Percentiles rank a stretch among this genome's conserved stretches.
These are phyloP conservation scores for Malurus alboscapulatus DNA, from an alignment of 2,113 vertebrate species.

Conservation along the genomic window DNA sequence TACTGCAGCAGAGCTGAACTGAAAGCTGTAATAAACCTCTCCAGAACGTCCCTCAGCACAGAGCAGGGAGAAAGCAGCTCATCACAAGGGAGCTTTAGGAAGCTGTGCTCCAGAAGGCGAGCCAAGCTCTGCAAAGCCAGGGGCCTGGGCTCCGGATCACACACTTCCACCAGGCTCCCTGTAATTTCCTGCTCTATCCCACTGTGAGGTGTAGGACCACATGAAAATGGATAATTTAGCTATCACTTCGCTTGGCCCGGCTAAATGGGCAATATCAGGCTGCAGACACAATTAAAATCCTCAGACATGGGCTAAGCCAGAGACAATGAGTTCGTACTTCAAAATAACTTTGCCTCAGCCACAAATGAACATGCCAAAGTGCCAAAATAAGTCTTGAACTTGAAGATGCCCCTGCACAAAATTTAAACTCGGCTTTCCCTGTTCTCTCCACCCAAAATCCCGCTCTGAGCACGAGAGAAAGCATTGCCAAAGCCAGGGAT, in stretches of 20 bases:
- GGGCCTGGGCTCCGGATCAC: neutral
- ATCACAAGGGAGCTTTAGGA: neutral
- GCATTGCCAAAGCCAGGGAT: conserved; percentile 22
- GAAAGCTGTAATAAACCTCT: conserved; percentile 32
- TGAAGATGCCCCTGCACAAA: neutral
- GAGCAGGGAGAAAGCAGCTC: neutral
- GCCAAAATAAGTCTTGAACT: neutral
- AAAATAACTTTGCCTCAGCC: neutral
- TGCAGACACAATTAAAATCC: neutral
- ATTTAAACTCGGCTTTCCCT: neutral
- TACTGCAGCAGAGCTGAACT: conserved; percentile 34
- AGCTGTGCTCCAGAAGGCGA: accelerated
- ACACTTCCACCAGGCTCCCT: neutral
- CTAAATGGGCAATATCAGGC: neutral
- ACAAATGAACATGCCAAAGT: accelerated
- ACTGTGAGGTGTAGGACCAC: accelerated
- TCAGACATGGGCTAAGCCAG: neutral
- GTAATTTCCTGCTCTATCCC: accelerated
- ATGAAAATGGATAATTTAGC: neutral
- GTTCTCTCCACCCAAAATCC: neutral
- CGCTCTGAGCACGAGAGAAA: neutral
- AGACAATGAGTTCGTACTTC: neutral
- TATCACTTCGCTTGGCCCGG: neutral
- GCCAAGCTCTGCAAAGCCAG: neutral
- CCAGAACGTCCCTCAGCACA: conserved; percentile 8